A percentile compares a stretch with the other conserved stretches of the same genome.
These are phyloP conservation scores for Austrolebias charrua DNA, from an alignment of 2,797 vertebrate species.

Conservation along the genomic window DNA sequence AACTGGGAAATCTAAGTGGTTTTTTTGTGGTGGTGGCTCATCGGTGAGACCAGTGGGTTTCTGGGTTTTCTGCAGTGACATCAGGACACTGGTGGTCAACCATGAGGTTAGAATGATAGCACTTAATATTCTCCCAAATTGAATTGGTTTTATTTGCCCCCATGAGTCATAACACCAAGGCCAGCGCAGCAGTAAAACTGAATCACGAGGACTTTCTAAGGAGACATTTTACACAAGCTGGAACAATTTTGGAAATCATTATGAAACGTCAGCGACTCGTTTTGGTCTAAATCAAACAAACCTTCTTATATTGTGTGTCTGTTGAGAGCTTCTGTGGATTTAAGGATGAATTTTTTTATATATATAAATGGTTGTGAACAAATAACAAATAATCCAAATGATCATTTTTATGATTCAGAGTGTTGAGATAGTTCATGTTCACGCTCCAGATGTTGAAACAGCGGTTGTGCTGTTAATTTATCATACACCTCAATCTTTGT, in stretches of 20 bases:
- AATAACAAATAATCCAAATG: no score
- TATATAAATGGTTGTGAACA: no score
- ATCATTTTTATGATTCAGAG: no score
- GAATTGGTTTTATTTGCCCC: slow-evolving; percentile 50
- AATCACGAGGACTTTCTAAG: slow-evolving; percentile 13
- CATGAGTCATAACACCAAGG: slow-evolving; percentile 16
- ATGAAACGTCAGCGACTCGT: neutral
- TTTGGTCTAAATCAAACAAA: neutral
- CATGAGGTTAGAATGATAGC: slow-evolving; percentile 65
- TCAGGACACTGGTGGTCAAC: slow-evolving; percentile 17
- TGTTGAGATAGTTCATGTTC: no score
- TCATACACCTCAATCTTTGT: no score
- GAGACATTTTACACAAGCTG: neutral
- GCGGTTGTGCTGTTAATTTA: no score
- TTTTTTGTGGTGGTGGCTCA: slow-evolving; percentile 56
- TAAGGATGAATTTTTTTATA: no score
- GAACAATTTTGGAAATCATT: neutral
- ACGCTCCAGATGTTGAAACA: no score
- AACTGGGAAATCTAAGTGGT: slow-evolving; percentile 64
- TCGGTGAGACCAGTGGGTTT: slow-evolving; percentile 37
- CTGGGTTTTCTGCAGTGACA: slow-evolving; percentile 42
- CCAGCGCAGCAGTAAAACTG: slow-evolving; percentile 4
- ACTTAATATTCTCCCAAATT: slow-evolving; percentile 46
- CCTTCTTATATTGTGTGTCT: no score
- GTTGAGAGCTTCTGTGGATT: no score